Conservation (phyloP, 2,888 invertebrate species). For the Scrobipalpa costella region DNA sequence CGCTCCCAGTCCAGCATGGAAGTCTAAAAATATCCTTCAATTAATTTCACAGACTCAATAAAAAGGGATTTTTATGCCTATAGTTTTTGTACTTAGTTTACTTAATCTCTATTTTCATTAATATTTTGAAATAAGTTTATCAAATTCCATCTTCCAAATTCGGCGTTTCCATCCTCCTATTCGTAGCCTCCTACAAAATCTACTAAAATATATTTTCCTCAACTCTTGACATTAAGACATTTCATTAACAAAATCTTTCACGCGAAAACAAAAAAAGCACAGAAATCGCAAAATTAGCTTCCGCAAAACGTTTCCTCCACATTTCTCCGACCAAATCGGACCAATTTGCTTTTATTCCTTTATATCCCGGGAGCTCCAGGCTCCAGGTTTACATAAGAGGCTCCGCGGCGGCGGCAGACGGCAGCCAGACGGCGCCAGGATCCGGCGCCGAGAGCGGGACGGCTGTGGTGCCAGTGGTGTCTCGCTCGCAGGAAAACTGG, state of each 20-base stretch:
- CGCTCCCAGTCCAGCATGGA: too few relatives aligned
- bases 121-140: too few relatives aligned
- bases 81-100: too few relatives aligned
- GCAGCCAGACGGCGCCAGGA: slow-evolving; percentile 80
- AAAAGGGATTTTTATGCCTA: too few relatives aligned
- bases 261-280: slow-evolving; percentile 5
- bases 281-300: background rate
- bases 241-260: background rate
- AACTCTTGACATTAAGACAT: too few relatives aligned
- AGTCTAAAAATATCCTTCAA: too few relatives aligned
- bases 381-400: slow-evolving; percentile 64
- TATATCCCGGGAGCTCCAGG: slow-evolving; percentile 9
- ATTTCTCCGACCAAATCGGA: background rate
- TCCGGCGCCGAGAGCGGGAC: slow-evolving; percentile 74
- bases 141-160: too few relatives aligned
- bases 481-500: slow-evolving; percentile 48
- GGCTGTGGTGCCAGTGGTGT: slow-evolving; percentile 31
- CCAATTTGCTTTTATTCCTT: slow-evolving; percentile 14
- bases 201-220: too few relatives aligned
- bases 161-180: too few relatives aligned
- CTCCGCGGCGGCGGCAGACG: slow-evolving; percentile 69
- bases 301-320: background rate
- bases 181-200: too few relatives aligned
- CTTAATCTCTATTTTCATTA: too few relatives aligned
- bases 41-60: too few relatives aligned